Evolutionary conservation across 2,888 invertebrate species (phyloP).

Genomic region (Pristionchus maxplancki): DNA sequence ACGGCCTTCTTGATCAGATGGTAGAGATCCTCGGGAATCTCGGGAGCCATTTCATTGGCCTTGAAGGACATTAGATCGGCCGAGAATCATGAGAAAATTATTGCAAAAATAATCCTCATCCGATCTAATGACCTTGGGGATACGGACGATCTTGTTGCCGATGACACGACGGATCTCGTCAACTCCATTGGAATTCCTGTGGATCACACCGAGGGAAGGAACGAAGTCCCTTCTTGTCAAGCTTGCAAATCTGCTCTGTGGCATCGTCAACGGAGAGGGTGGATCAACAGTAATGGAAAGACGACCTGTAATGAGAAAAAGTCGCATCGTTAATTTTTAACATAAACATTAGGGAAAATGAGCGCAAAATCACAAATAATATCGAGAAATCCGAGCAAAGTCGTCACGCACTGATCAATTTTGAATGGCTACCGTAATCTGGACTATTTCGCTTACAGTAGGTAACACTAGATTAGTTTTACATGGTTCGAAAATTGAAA

Average conservation of each 20-base stretch:
- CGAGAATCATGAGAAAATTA: not conserved
- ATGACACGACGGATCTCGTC: constrained; percentile 99
- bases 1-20: constrained; percentile 99
- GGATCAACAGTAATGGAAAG: constrained; percentile 96
- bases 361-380: too few species aligned
- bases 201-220: constrained; percentile 99
- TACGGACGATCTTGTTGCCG: constrained; percentile 97
- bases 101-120: not conserved
- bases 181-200: constrained; percentile 98
- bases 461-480: too few species aligned
- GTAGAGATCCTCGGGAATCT: constrained; percentile 98
- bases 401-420: too few species aligned
- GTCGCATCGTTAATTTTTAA: too few species aligned
- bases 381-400: too few species aligned
- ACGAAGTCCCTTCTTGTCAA: constrained; percentile 94
- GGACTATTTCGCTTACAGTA: too few species aligned
- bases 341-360: too few species aligned
- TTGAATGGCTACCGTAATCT: too few species aligned
- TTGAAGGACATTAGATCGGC: not conserved
- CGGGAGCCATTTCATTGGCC: constrained; percentile 91
- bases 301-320: constrained; percentile 90
- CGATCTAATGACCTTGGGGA: constrained; percentile 87
- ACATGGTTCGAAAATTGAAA: not conserved
- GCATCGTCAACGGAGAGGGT: constrained; percentile 94
- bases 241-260: constrained; percentile 95